These are phyloP conservation scores for Equus przewalskii DNA, from an alignment of 2,113 vertebrate genomes.

Conservation along the genomic window DNA sequence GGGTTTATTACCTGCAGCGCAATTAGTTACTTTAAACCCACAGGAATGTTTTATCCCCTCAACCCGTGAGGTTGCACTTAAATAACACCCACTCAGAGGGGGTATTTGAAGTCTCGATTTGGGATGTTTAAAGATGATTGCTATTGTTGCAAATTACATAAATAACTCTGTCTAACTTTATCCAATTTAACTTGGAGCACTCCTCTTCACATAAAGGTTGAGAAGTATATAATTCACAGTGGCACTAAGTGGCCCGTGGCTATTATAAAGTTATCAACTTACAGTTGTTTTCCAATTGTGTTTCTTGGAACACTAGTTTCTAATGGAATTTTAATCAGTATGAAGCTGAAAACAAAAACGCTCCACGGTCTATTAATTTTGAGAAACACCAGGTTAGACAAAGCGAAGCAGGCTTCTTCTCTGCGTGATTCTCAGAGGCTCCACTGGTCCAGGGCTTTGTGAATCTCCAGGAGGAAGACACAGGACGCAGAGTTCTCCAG, in stretches of 20 bases:
- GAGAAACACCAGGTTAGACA: neutral
- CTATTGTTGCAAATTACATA: neutral
- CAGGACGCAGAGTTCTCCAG: fast-evolving
- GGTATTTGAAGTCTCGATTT: neutral
- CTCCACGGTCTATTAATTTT: neutral
- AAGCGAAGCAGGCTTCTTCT: neutral
- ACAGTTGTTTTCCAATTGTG: neutral
- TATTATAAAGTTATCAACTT: neutral
- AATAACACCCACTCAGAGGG: neutral
- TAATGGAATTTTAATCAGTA: constrained; percentile 48
- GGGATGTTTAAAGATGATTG: neutral
- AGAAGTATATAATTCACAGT: neutral
- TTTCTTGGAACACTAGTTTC: neutral
- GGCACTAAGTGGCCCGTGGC: fast-evolving
- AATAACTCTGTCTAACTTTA: neutral
- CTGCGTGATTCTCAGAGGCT: neutral
- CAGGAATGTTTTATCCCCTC: neutral
- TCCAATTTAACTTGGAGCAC: neutral
- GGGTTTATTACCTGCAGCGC: neutral
- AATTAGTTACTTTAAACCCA: neutral
- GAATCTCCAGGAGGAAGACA: neutral
- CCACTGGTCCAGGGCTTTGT: fast-evolving
- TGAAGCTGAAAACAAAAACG: neutral
- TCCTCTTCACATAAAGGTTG: neutral
- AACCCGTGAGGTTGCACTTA: neutral